Evolutionary conservation across 2,797 vertebrate genomes (phyloP).

Genomic region (Pterois miles): DNA sequence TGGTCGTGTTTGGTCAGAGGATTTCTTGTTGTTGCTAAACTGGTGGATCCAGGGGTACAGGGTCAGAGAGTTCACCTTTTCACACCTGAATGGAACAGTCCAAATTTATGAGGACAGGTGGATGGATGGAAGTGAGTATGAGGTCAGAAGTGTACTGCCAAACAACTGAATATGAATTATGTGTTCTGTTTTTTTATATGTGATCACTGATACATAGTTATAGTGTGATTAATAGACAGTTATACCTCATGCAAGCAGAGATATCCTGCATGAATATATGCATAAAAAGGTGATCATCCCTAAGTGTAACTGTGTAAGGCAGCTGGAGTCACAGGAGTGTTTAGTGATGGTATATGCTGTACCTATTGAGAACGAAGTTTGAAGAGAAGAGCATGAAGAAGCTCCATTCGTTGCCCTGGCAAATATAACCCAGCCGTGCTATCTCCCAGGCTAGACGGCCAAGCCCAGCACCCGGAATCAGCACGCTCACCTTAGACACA

Average conservation of each 20-base stretch:
- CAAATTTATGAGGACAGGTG: conserved; percentile 4
- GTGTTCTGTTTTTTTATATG: not conserved
- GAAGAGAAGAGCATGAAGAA: conserved; percentile 99
- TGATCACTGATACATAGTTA: not conserved
- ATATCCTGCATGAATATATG: not conserved
- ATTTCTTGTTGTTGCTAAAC: conserved; percentile 98
- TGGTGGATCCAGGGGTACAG: conserved; percentile 99
- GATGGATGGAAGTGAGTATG: not conserved
- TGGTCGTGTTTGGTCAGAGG: conserved; percentile 93
- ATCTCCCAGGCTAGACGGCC: conserved; percentile 99
- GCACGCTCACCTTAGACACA: conserved; percentile 93
- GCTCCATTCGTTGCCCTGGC: conserved; percentile 99
- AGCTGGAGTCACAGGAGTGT: not conserved
- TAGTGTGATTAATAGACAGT: not conserved
- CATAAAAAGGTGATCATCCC: not conserved
- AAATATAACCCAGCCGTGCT: conserved; percentile 93
- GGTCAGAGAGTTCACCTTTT: conserved; percentile 91
- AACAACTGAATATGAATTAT: not conserved
- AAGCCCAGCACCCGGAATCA: conserved; percentile 97
- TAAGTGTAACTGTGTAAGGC: not conserved
- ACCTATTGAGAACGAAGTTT: conserved; percentile 99
- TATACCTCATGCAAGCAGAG: not conserved
- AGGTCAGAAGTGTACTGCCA: not conserved
- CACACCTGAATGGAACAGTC: conserved; percentile 86
- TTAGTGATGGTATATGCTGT: conserved; percentile 43